Percentiles rank a stretch among this genome's conserved stretches.
Evolutionary conservation across 2,888 invertebrate genomes (phyloP).

Genomic region (Gonocerus acuteangulatus): DNA sequence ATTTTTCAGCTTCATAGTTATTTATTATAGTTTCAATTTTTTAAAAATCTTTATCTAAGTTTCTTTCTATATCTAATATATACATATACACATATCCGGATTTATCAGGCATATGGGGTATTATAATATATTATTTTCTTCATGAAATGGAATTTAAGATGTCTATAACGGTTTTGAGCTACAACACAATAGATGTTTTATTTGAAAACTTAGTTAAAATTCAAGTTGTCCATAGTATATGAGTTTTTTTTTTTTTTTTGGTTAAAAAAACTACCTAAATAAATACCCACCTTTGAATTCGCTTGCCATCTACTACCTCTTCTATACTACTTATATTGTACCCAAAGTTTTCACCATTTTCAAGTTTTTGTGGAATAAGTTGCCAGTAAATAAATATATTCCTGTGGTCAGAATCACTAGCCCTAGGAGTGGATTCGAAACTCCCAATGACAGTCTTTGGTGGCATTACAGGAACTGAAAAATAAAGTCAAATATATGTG

Average conservation of each 20-base stretch:
- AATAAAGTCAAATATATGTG: conserved; percentile 24
- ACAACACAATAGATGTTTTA: background rate
- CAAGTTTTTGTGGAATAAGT: conserved; percentile 56
- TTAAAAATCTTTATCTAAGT: too few relatives aligned
- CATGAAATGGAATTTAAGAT: too few relatives aligned
- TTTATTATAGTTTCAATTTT: too few relatives aligned
- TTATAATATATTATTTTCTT: too few relatives aligned
- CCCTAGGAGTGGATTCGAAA: conserved; percentile 53
- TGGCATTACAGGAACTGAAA: conserved; percentile 43
- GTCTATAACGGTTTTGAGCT: too few relatives aligned
- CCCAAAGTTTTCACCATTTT: conserved; percentile 66
- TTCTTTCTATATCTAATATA: too few relatives aligned
- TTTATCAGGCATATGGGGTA: too few relatives aligned
- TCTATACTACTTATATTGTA: conserved; percentile 46
- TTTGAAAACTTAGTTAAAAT: background rate
- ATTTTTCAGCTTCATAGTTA: too few relatives aligned
- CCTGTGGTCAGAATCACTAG: conserved; percentile 43
- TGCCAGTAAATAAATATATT: conserved; percentile 73
- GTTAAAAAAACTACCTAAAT: too few relatives aligned
- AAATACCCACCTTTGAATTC: conserved; percentile 1
- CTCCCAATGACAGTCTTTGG: conserved; percentile 66
- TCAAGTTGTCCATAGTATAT: too few relatives aligned
- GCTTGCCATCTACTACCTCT: conserved; percentile 10
- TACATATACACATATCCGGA: too few relatives aligned
- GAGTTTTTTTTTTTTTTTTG: too few relatives aligned